Base-by-base conservation (phyloP, 1,140 invertebrate species). In the Drosophila seguyi region DNA sequence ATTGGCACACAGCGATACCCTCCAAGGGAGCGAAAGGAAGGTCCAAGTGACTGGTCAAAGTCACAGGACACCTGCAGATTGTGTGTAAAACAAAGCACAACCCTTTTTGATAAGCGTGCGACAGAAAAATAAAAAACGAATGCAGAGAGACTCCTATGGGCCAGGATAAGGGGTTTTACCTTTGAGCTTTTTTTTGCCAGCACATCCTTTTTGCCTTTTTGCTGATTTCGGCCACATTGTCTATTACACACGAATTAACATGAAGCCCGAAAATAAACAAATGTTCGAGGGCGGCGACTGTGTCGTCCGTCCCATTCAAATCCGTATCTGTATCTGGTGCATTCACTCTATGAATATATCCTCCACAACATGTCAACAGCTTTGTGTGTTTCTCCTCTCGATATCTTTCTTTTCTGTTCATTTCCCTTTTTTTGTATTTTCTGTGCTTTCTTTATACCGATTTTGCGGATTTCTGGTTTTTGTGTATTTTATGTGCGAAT, bases 191-290 rank as follows among this genome's bases (percentile, higher is more conserved):
- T 48, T 27, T n/a, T 22, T 45, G 27, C 27, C 48, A 20, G 18
- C 18, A 31, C 27, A 36, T 66, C 45, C 56, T 36, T 44, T 48
- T 55, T 27, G 34, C 45, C 55, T 31, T 76, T 68, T 61, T 76
- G 44, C 38, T 63, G 52, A 75, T 76, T 59, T 76, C 41, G 75
- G 65, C 57, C 81, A 76, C 76, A 84, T 84, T 85, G 82, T 85
- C 81, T 85, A 85, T 85, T 85, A 85, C 81, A 85, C 82, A 74
- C 81, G 82, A 86, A 85, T 86, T 86, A 85, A 85, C 81, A 85
- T 78, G 50, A 66, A 74, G 62, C 67, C 62, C 45, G 36, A 67
- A 81, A 73, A 84, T 79, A 84, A 72, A 80, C 76, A 85, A 66
- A 44, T 31, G 20, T 31, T 62, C 13, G 16, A 25, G 48, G 39